Evolutionary conservation across 2,888 invertebrate species (phyloP).

Genomic region (Branchipolynoe longqiensis): DNA sequence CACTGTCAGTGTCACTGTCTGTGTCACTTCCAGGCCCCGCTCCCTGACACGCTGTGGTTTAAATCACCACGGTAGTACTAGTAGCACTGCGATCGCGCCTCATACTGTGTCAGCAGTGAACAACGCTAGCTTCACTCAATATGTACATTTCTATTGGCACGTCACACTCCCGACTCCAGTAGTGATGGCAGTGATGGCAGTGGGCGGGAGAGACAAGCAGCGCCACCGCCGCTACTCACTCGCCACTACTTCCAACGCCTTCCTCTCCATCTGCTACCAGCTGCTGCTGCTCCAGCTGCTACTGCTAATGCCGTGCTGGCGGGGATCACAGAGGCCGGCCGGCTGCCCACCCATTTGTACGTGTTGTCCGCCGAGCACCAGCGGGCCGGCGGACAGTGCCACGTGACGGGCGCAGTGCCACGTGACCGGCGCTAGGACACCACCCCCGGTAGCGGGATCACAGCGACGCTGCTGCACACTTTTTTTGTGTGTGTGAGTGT

Average conservation of each 20-base stretch:
- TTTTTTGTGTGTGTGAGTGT: slow-evolving; percentile 31
- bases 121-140: neutral
- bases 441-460: neutral
- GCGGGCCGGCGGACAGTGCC: slow-evolving; percentile 17
- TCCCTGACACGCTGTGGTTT: too few species aligned
- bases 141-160: slow-evolving; percentile 12
- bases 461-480: neutral
- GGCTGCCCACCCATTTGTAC: slow-evolving; percentile 2
- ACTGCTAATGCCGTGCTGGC: neutral
- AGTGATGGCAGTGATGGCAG: neutral
- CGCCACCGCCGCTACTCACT: slow-evolving; percentile 11
- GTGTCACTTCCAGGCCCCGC: too few species aligned
- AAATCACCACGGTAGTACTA: too few species aligned
- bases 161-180: neutral
- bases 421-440: neutral
- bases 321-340: neutral
- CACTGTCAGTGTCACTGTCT: too few species aligned
- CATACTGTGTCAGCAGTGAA: too few species aligned
- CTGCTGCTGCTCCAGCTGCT: neutral
- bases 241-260: neutral
- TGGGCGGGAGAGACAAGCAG: neutral
- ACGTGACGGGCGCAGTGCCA: slow-evolving; percentile 1
- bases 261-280: neutral
- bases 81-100: too few species aligned
- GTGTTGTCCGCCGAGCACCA: neutral